phyloP scores from a whole-genome alignment of 2,888 invertebrate species.

The Tinea pellionella region DNA sequence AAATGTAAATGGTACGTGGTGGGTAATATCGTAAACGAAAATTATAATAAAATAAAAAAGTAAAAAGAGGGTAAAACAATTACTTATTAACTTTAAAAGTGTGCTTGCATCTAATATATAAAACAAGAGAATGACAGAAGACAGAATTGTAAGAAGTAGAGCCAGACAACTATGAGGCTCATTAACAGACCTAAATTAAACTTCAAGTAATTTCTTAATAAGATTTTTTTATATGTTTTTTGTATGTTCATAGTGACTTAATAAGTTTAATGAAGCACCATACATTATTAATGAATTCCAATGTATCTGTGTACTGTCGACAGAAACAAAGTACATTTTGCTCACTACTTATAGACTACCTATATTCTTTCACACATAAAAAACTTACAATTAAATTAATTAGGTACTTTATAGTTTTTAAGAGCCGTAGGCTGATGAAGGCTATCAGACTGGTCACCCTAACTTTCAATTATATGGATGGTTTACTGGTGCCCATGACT shows the following conservation, averaged over 20 bases:
- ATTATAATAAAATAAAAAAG: too few relatives aligned
- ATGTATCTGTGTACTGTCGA: conserved; percentile 14
- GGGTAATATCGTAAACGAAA: too few relatives aligned
- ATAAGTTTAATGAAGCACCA: conserved; percentile 27
- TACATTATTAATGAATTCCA: conserved; percentile 27
- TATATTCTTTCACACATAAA: neutral
- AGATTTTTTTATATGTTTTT: conserved; percentile 17
- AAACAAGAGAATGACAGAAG: neutral
- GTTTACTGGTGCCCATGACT: too few relatives aligned
- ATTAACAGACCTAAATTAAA: conserved; percentile 9
- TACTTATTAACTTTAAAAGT: too few relatives aligned
- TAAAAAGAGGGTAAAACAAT: too few relatives aligned
- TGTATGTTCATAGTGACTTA: conserved; percentile 22
- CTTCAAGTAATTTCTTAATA: conserved; percentile 17
- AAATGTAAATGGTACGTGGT: too few relatives aligned
- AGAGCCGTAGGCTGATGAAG: too few relatives aligned
- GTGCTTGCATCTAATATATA: too few relatives aligned
- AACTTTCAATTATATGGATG: too few relatives aligned
- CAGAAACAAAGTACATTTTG: neutral
- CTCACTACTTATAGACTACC: neutral
- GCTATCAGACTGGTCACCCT: too few relatives aligned
- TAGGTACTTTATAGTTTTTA: neutral
- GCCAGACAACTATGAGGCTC: neutral
- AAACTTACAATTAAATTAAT: neutral
- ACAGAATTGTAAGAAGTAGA: neutral